These are phyloP conservation scores for Synergus umbraculus DNA, from an alignment of 2,888 invertebrate genomes.

Conservation along the genomic window DNA sequence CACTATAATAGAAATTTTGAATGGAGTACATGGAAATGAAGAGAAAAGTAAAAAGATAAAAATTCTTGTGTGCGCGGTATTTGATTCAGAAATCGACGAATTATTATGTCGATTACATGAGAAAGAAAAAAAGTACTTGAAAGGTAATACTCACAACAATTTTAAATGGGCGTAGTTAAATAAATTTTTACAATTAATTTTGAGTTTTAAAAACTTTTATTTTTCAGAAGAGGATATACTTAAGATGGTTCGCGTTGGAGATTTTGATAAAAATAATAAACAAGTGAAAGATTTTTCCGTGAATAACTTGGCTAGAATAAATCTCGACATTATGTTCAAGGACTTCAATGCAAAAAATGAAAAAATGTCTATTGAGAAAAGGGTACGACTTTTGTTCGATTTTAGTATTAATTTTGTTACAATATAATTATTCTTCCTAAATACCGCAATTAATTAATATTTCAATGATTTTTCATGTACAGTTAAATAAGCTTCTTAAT, in stretches of 20 bases:
- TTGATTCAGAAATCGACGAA: not conserved
- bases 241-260: conserved; percentile 2
- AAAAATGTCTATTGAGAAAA: not conserved
- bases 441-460: too few species aligned
- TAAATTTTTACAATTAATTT: too few species aligned
- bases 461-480: not conserved
- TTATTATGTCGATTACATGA: not conserved
- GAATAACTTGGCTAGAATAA: not conserved
- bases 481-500: not conserved
- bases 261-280: not conserved
- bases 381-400: not conserved
- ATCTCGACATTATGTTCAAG: not conserved
- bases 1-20: not conserved
- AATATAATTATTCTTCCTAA: not conserved
- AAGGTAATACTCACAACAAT: not conserved
- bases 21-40: not conserved
- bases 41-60: not conserved
- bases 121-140: not conserved
- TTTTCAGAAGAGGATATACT: not conserved
- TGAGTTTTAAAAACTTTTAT: too few species aligned
- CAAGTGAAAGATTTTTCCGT: not conserved
- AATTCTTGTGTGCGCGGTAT: not conserved
- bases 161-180: not conserved
- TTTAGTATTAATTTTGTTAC: not conserved
- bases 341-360: not conserved